Percentiles rank a stretch among this genome's conserved stretches.
phyloP scores from a whole-genome alignment of 2,113 vertebrate species.

The Gobius niger region DNA sequence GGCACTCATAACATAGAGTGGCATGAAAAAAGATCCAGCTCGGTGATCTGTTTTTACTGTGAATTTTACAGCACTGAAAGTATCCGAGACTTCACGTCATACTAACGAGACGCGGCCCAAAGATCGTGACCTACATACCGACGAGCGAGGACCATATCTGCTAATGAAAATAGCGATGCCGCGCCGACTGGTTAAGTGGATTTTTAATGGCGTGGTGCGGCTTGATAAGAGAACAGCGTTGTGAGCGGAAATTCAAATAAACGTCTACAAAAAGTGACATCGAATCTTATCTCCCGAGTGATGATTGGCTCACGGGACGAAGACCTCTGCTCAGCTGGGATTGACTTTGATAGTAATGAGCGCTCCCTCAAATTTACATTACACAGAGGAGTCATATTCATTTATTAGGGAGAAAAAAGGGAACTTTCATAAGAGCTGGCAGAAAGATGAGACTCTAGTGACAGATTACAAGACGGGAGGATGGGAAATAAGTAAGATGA shows the following conservation, averaged over 20 bases:
- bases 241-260: slow-evolving; percentile 45
- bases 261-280: slow-evolving; percentile 32
- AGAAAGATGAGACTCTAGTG: background rate
- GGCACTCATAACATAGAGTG: slow-evolving; percentile 26
- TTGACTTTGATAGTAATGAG: slow-evolving; percentile 18
- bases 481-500: background rate
- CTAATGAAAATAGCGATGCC: slow-evolving; percentile 33
- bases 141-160: slow-evolving; percentile 38
- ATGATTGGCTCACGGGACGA: slow-evolving; percentile 34
- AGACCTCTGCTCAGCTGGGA: slow-evolving; percentile 18
- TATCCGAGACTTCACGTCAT: slow-evolving; percentile 31
- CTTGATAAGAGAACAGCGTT: slow-evolving; percentile 33
- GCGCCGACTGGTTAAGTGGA: slow-evolving; percentile 51
- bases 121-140: slow-evolving; percentile 25
- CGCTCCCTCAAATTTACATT: slow-evolving; percentile 4
- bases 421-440: background rate
- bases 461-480: background rate
- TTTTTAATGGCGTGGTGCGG: slow-evolving; percentile 33
- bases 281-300: slow-evolving; percentile 23
- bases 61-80: background rate
- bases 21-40: slow-evolving; percentile 23
- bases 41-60: slow-evolving; percentile 22
- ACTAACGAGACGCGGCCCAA: slow-evolving; percentile 36
- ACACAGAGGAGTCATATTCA: background rate
- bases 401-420: background rate